phyloP scores from a whole-genome alignment of 2,888 invertebrate genomes.

The Saturnia pavonia region DNA sequence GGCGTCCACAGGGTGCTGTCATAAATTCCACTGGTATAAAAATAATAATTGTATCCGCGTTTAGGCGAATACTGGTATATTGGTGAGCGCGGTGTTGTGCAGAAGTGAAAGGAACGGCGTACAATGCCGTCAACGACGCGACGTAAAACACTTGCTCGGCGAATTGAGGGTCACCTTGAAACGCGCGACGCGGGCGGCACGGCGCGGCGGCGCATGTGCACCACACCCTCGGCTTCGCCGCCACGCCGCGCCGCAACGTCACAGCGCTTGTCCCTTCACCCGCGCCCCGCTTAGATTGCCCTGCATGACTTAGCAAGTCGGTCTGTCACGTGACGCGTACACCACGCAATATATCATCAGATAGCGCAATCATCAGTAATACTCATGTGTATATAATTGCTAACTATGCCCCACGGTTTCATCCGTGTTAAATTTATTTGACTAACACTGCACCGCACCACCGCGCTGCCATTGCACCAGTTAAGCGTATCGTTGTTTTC shows the following conservation, averaged over 20 bases:
- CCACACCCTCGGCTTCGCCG: conserved; percentile 71
- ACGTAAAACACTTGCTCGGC: conserved; percentile 58
- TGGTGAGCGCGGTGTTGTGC: conserved; percentile 44
- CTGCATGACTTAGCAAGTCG: background rate
- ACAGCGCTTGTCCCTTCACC: conserved; percentile 43
- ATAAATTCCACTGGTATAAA: conserved; percentile 67
- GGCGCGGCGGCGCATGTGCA: conserved; percentile 74
- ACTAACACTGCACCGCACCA: too few relatives aligned
- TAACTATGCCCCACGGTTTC: too few relatives aligned
- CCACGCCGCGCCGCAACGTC: conserved; percentile 56
- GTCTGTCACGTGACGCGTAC: conserved; percentile 63
- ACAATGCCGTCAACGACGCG: conserved; percentile 51
- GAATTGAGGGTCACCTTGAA: conserved; percentile 77
- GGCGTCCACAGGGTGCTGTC: conserved; percentile 78
- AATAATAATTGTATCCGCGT: conserved; percentile 62
- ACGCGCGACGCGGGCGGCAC: conserved; percentile 49
- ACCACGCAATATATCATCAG: conserved; percentile 59
- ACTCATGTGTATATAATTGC: background rate
- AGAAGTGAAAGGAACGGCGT: conserved; percentile 70
- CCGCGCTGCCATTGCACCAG: too few relatives aligned
- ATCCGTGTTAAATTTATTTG: too few relatives aligned
- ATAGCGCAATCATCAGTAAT: background rate
- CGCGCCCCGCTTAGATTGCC: conserved; percentile 16
- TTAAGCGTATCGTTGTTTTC: too few relatives aligned
- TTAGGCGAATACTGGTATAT: conserved; percentile 62